These are phyloP conservation scores for Poecilia wingei DNA, from an alignment of 2,797 vertebrate species.

Conservation along the genomic window DNA sequence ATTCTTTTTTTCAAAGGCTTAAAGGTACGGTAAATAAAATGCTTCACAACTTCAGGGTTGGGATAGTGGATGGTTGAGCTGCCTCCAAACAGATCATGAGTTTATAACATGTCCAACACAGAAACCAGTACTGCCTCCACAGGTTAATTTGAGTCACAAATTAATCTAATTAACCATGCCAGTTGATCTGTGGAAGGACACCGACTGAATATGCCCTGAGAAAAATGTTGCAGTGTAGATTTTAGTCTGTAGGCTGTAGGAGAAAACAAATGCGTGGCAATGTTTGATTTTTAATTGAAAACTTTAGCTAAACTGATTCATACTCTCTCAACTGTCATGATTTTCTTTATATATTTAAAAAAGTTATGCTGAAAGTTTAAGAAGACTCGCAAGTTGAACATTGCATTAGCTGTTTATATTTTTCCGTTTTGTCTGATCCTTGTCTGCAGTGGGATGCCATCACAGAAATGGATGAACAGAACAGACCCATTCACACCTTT, in stretches of 20 bases:
- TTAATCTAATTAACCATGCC: not conserved
- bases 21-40: not conserved
- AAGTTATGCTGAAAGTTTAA: not conserved
- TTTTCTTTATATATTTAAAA: not conserved
- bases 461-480: slow-evolving; percentile 98
- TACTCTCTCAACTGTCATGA: not conserved
- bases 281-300: not conserved
- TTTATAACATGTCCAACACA: not conserved
- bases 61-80: not conserved
- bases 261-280: not conserved
- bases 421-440: not conserved
- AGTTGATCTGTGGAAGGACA: not conserved
- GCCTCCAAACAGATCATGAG: not conserved
- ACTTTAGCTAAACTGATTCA: not conserved
- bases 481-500: slow-evolving; percentile 96
- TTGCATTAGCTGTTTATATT: not conserved
- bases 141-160: not conserved
- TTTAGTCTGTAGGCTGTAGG: not conserved
- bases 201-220: not conserved
- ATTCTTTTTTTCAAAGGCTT: not conserved
- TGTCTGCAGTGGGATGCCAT: slow-evolving; percentile 93
- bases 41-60: not conserved
- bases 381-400: not conserved
- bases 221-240: not conserved
- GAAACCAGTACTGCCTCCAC: not conserved